Conservation (phyloP, 2,888 invertebrate species). For the Laothoe populi region DNA sequence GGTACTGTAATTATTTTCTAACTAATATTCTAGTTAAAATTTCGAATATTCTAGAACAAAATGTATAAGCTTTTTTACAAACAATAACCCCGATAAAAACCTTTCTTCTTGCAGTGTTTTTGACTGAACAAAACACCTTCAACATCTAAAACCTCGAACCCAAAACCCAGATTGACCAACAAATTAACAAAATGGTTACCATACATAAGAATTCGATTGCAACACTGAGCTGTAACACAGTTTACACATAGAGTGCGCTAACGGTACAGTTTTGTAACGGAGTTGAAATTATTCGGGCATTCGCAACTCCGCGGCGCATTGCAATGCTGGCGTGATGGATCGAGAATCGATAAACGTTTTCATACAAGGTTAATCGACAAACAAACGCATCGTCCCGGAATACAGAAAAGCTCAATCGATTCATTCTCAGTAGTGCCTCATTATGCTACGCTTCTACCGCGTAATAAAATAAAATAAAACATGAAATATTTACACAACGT, state of each 20-base stretch:
- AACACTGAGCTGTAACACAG: slow-evolving; percentile 40
- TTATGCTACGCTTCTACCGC: background rate
- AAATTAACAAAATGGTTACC: slow-evolving; percentile 14
- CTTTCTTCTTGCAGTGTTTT: background rate
- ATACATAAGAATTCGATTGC: slow-evolving; percentile 39
- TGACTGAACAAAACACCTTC: background rate
- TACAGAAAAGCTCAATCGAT: background rate
- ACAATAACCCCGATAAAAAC: too few species aligned
- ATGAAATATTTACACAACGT: background rate
- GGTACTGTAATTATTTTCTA: too few species aligned
- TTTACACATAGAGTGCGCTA: slow-evolving; percentile 36
- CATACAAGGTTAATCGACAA: slow-evolving; percentile 8
- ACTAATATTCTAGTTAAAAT: too few species aligned
- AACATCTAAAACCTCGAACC: background rate
- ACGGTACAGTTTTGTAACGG: slow-evolving; percentile 43
- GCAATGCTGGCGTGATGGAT: background rate
- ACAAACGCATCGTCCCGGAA: background rate
- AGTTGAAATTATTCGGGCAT: slow-evolving; percentile 38
- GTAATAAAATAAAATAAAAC: background rate
- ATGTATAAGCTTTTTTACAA: too few species aligned
- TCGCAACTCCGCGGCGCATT: slow-evolving; percentile 29
- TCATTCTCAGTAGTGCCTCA: background rate
- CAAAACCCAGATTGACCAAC: background rate
- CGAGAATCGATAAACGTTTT: slow-evolving; percentile 19
- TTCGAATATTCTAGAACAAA: too few species aligned